Base-by-base conservation (phyloP, 2,113 vertebrate genomes). In the Myotis brandtii region DNA sequence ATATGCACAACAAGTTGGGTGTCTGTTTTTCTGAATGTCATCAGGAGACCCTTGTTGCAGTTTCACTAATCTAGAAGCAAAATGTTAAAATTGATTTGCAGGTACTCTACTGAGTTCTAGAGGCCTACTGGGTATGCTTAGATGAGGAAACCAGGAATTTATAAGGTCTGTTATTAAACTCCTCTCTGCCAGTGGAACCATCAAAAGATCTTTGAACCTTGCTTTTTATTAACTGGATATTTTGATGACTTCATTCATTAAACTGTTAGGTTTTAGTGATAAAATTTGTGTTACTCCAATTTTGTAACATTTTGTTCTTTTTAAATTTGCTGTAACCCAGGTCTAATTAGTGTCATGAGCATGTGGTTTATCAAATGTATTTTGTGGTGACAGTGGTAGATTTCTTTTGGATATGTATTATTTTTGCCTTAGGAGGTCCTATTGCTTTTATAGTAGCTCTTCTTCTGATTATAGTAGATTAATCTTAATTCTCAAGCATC, bases 201-300 rank as follows among this genome's bases (percentile, higher is more conserved):
- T 75, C 82, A 75, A 43, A 83, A 96, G 92, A 32, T 87, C 69
- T 62, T 32, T 52, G 80, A 95, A 66, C 8, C 13, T 75, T 96
- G 27, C 91, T 96, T 93, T 88, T 34, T 96, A 13, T 66, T 82
- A 59, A 89, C 21, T 69, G 69, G 54, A 56, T 89, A 59, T 96
- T 93, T 86, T 62, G 46, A 69, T 89, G 75, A 82, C 34, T 92
- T 86, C 94, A 75, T 80, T 92, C 59, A 85, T 94, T 89, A 73
- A 91, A 37, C 25, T 69, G 5, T 87, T 93, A 86, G 87, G 54
- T 88, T 97, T 95, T 94, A 88, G 18, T 93, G 69, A 46, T 97
- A 80, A 62, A 67, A 81, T 89, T 84, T 95, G 64, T 66, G 3
- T 56, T 83, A 56, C 40, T 97, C 48, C 50, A 91, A 0, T 95